These are phyloP conservation scores for Sebastes iracundus DNA, from an alignment of 2,797 vertebrate genomes.

Conservation along the genomic window DNA sequence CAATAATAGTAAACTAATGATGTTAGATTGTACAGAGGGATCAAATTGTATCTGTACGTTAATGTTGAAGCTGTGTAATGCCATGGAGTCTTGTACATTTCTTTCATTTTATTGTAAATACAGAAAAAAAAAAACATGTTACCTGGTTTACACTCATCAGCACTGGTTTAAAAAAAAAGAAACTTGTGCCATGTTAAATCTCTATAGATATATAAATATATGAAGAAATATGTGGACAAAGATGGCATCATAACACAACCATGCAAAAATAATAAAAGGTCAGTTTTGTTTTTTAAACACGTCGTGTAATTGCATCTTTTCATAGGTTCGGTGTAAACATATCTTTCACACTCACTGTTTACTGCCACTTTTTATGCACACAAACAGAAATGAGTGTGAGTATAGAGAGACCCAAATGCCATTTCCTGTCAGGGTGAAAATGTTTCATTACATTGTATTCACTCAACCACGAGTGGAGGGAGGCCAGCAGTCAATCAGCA, in stretches of 20 bases:
- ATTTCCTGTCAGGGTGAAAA: background rate
- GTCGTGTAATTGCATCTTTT: slow-evolving; percentile 71
- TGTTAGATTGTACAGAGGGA: slow-evolving; percentile 96
- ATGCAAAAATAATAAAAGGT: slow-evolving; percentile 80
- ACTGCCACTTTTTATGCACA: background rate
- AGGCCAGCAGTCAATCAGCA: slow-evolving; percentile 2
- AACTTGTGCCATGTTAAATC: slow-evolving; percentile 89
- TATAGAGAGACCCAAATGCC: background rate
- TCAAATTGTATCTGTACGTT: slow-evolving; percentile 89
- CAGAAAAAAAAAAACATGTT: slow-evolving; percentile 80
- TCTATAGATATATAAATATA: slow-evolving; percentile 82
- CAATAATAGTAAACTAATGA: slow-evolving; percentile 90
- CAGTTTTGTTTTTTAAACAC: slow-evolving; percentile 86
- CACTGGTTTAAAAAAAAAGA: slow-evolving; percentile 85
- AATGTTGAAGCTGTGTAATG: slow-evolving; percentile 91
- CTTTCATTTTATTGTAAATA: slow-evolving; percentile 95
- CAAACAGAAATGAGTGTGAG: background rate
- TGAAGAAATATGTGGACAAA: slow-evolving; percentile 72
- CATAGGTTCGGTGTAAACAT: background rate
- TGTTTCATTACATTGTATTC: slow-evolving; percentile 20
- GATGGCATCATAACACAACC: slow-evolving; percentile 71
- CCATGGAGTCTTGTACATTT: slow-evolving; percentile 97
- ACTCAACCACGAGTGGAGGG: background rate
- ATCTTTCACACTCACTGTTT: background rate
- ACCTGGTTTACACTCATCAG: slow-evolving; percentile 91